Base-by-base conservation (phyloP, 2,797 vertebrate genomes). In the Premnoplex brunnescens region DNA sequence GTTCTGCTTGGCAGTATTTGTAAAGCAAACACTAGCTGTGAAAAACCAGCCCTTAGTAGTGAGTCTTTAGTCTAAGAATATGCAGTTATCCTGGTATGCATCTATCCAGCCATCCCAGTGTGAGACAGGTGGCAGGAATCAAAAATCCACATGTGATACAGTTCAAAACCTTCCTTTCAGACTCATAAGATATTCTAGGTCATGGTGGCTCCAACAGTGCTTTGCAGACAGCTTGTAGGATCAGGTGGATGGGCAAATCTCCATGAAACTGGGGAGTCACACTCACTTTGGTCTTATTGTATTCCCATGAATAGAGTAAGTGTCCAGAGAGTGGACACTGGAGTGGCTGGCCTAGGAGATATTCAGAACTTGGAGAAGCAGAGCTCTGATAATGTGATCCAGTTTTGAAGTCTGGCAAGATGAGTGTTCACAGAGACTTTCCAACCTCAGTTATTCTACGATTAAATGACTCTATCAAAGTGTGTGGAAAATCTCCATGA, bases 121-220 rank as follows among this genome's bases (percentile, higher is more conserved):
- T 19, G 26, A 43, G 37, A 14, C 22, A 43, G 24, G 16, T 5
- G 9, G 2, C 43, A 23, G 15, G 23, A 84, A 36, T 23, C 27
- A 52, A 84, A 58, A 10, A 46, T 2, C 28, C 24, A 13, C 3
- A 0, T 2, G 17, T 22, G 19, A 72, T 27, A 19, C 3, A 3
- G 17, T 49, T 58, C 34, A 62, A 26, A 87, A 74, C 21, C 44
- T 5, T 27, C 17, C 17, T 69, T 28, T 54, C 9, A 10, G 19
- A n/a, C 6, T 14, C 46, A 8, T 8, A 19, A 52, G 51, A 52
- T 52, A 18, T 51, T 32, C 9, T 4, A 39, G 2, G 12, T 37
- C 36, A 22, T 15, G 22, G n/a, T 68, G 32, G 14, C 52, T n/a
- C 51, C 18, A 58, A n/a, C 12, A 48, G 6, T 9, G 28, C 10